Base-by-base conservation (phyloP, 2,888 invertebrate species). In the Sylvicola cinctus region DNA sequence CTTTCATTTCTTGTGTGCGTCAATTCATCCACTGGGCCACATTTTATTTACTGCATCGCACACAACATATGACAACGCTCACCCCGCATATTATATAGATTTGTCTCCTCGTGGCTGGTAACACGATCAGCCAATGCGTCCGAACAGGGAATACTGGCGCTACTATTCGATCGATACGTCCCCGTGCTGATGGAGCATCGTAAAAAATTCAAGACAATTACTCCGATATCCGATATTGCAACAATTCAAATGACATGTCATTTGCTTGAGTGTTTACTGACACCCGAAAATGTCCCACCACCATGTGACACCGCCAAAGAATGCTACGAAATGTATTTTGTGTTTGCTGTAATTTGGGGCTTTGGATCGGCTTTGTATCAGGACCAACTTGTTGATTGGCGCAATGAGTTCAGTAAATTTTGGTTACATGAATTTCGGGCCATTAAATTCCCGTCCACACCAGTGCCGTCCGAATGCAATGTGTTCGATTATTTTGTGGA, bases 361-460 rank as follows among this genome's bases (percentile, higher is more conserved):
- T 95, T 93, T 50, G 93, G 93, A 3, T 87, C 91, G 0, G 75
- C 78, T 0, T 65, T 85, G 40, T 85, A 81, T 58, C 85, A 85
- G 63, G 91, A 93, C 58, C 75, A 85, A 60, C 61, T 85, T 35
- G 67, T 80, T 10, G 93, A 95, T 54, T 87, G 91, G 76, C 70
- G 90, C 34, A 78, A 78, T 40, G 93, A 95, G 52, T 93, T 93
- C 55, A 87, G 81, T 51, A 91, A 88, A 56, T 95, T 91, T 91
- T 95, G 90, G 70, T 65, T 69, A 20, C 77, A 75, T 40, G 93
- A 95, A 59, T 95, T 91, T 55, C 93, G 90, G 60, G 70, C 79
- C 14, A 68, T 93, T 35, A 88, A 85, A 57, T 83, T 93, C 54
- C 93, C 93, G 0, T 20, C 20, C 20, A 8, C 4, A 8, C 20